Percentiles rank a stretch among this genome's conserved stretches.
phyloP scores from a whole-genome alignment of 1,140 invertebrate genomes.

The Acromyrmex charruanus region DNA sequence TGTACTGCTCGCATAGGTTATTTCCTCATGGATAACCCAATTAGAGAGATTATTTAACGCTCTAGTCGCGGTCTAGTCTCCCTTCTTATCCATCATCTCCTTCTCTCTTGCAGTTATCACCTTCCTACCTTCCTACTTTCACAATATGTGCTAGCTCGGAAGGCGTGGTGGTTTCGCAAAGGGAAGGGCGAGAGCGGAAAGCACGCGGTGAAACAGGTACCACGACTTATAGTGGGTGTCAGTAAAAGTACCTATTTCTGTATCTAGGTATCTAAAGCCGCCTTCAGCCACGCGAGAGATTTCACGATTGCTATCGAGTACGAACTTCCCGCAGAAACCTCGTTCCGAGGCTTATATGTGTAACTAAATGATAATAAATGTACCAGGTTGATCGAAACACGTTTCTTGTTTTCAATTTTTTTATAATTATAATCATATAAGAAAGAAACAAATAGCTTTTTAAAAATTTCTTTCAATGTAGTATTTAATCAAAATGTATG shows the following conservation, averaged over 20 bases:
- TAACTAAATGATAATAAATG: not conserved
- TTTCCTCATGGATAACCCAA: slow-evolving; percentile 86
- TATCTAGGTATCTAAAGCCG: slow-evolving; percentile 56
- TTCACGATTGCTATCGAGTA: slow-evolving; percentile 26
- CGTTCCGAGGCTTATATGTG: not conserved
- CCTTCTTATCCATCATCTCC: slow-evolving; percentile 23
- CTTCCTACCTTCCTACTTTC: slow-evolving; percentile 61
- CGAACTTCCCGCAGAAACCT: slow-evolving; percentile 17
- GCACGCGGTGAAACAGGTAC: slow-evolving; percentile 51
- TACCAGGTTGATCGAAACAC: not conserved
- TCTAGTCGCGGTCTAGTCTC: slow-evolving; percentile 65
- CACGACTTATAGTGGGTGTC: slow-evolving; percentile 41
- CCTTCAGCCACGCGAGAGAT: slow-evolving; percentile 46
- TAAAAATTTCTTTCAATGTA: not conserved
- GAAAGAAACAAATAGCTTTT: not conserved
- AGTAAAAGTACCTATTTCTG: slow-evolving; percentile 59
- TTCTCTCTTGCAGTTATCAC: slow-evolving; percentile 33
- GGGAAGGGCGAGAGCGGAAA: slow-evolving; percentile 31
- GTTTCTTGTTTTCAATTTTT: not conserved
- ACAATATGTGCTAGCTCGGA: not conserved
- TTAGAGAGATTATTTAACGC: slow-evolving; percentile 85
- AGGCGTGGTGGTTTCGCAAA: slow-evolving; percentile 30
- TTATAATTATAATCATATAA: not conserved
- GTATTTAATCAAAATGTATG: not conserved
- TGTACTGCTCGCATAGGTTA: slow-evolving; percentile 80